These are phyloP conservation scores for Slavum lentiscoides DNA, from an alignment of 2,888 invertebrate genomes.

Conservation along the genomic window DNA sequence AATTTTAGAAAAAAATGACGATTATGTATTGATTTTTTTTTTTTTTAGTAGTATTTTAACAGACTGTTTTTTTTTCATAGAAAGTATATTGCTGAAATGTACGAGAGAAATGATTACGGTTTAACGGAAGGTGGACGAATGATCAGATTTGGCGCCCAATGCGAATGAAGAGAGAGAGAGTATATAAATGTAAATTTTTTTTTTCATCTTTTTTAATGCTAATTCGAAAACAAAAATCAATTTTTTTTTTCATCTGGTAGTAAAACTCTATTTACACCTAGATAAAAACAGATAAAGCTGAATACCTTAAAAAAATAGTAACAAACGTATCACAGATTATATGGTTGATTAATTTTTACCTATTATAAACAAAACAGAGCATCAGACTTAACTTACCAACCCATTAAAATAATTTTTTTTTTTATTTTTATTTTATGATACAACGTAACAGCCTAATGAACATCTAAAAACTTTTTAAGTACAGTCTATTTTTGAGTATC, in stretches of 20 bases:
- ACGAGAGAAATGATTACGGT: not conserved
- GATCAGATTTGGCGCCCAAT: constrained; percentile 15
- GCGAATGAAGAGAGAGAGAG: not conserved
- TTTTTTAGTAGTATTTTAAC: not conserved
- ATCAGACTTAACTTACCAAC: constrained; percentile 52
- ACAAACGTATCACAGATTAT: constrained; percentile 53
- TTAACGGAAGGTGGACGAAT: not conserved
- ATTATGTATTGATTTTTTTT: not conserved
- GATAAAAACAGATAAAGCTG: constrained; percentile 50
- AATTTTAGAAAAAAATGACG: no score
- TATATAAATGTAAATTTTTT: not conserved
- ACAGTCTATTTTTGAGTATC: constrained; percentile 52
- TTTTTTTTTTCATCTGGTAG: constrained; percentile 6
- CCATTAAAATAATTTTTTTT: constrained; percentile 43
- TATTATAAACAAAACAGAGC: constrained; percentile 51
- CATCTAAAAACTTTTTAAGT: constrained; percentile 45
- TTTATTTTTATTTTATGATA: constrained; percentile 12
- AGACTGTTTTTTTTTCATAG: not conserved
- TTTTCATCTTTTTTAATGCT: constrained; percentile 14
- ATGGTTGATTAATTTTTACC: constrained; percentile 53
- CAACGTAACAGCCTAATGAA: constrained; percentile 49
- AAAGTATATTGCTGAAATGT: not conserved
- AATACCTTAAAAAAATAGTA: constrained; percentile 53
- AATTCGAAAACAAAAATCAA: constrained; percentile 21
- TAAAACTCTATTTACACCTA: constrained; percentile 47